Percentiles rank a stretch among this genome's conserved stretches.
Conservation (phyloP, 2,797 vertebrate genomes). For the Gambusia yucatana region DNA sequence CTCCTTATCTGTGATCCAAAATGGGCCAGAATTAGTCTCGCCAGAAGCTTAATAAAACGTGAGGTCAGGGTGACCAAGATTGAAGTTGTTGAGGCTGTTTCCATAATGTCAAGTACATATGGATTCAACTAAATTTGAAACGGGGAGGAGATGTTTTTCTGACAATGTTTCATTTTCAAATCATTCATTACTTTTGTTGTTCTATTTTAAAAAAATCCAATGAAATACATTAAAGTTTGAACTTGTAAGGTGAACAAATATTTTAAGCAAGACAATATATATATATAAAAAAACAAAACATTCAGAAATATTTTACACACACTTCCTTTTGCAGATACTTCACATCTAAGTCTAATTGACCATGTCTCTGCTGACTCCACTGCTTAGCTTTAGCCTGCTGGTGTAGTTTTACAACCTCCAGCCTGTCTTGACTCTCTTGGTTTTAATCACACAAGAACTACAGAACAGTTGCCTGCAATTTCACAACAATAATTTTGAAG, state of each 20-base stretch:
- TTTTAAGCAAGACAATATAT: background rate
- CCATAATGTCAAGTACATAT: background rate
- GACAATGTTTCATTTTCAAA: no score
- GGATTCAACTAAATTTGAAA: background rate
- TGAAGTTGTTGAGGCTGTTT: background rate
- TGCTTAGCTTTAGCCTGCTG: background rate
- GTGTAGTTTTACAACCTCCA: background rate
- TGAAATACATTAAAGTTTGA: no score
- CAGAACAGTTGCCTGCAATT: slow-evolving; percentile 8
- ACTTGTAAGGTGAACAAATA: no score
- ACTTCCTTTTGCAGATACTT: background rate
- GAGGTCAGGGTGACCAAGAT: background rate
- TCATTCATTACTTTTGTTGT: no score
- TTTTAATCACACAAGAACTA: slow-evolving; percentile 8
- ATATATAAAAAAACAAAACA: background rate
- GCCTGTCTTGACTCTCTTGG: background rate
- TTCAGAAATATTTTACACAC: background rate
- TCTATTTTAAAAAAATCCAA: no score
- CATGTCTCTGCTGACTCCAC: background rate
- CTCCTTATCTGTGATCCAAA: slow-evolving; percentile 1
- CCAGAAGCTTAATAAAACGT: background rate
- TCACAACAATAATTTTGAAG: background rate
- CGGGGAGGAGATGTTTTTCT: background rate
- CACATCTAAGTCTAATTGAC: background rate
- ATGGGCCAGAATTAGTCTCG: background rate